Base-by-base conservation (phyloP, 2,888 invertebrate genomes). In the Drosophila rubida region DNA sequence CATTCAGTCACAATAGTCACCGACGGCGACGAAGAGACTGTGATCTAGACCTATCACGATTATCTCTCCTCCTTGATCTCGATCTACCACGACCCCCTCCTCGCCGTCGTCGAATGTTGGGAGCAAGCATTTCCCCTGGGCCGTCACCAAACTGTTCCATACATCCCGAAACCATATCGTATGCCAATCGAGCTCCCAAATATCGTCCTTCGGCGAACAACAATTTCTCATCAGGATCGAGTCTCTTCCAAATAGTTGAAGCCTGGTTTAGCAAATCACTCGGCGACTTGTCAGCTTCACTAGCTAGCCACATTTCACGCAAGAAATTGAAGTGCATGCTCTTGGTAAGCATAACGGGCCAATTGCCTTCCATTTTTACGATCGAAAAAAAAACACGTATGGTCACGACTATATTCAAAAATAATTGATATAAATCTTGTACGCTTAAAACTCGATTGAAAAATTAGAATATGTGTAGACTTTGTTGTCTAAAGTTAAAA, bases 271-370 rank as follows among this genome's bases (percentile, higher is more conserved):
- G 2, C 27, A 60, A 25, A 0, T 4, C 2, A 2, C 16, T 11
- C 0, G 27, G 2, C 0, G 44, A 4, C 13, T 7, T 37, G 0
- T 14, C 23, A 2, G 9, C 0, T 4, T 14, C 8, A 5, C 4
- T 2, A 11, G 8, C 27, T 1, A 66, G 19, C 49, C 73, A 68
- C 49, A 42, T 73, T 22, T 73, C 73, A 4, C 73, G 74, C 19
- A 73, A 11, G 25, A 73, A 73, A 45, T 73, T 73, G 4, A 27
- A 73, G 9, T 57, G 27, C 0, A 50, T 0, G 5, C 13, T 19
- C 6, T 60, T 46, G 2, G 74, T 73, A 7, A 68, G 13, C 16
- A 73, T 8, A 0, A 42, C 25, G 0, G 60, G 54, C 8, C 11
- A 32, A 5, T 22, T 11, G 2, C 2, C 32, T n/a, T 2, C 8